Percentiles rank a stretch among this genome's conserved stretches.
Conservation (phyloP, 2,113 vertebrate species). For the Lampris megalopsis region DNA sequence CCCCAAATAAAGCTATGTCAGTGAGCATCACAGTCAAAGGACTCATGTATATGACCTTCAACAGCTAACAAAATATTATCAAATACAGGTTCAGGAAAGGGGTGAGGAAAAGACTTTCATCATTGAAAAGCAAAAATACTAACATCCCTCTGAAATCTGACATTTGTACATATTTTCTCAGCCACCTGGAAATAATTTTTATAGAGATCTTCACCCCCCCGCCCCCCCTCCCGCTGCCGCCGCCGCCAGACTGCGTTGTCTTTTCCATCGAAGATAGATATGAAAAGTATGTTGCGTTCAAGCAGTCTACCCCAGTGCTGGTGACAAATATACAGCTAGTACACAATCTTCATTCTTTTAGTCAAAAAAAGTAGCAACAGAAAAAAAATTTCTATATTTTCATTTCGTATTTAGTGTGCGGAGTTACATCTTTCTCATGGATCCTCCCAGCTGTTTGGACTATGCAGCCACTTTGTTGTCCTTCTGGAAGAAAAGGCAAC, state of each 20-base stretch:
- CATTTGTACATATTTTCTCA: slow-evolving; percentile 83
- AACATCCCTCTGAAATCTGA: slow-evolving; percentile 83
- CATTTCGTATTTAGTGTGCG: slow-evolving; percentile 70
- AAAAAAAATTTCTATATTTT: slow-evolving; percentile 51
- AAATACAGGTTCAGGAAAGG: slow-evolving; percentile 86
- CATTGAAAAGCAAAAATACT: slow-evolving; percentile 80
- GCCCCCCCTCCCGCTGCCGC: too few relatives aligned
- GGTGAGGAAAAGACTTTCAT: slow-evolving; percentile 78
- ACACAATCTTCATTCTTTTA: slow-evolving; percentile 86
- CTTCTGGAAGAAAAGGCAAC: slow-evolving; percentile 81
- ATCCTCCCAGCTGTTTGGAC: slow-evolving; percentile 72
- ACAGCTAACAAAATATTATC: slow-evolving; percentile 84
- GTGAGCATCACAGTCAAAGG: slow-evolving; percentile 85
- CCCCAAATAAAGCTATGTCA: slow-evolving; percentile 81
- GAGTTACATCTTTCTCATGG: slow-evolving; percentile 77
- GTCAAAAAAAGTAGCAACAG: slow-evolving; percentile 82
- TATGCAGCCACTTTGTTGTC: slow-evolving; percentile 95
- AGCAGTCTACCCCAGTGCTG: slow-evolving; percentile 93
- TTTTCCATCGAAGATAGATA: slow-evolving; percentile 43
- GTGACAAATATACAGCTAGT: slow-evolving; percentile 93
- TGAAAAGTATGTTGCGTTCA: slow-evolving; percentile 82
- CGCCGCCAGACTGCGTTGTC: slow-evolving; percentile 47
- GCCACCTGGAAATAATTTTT: slow-evolving; percentile 81
- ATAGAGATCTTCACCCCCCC: slow-evolving; percentile 76
- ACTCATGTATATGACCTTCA: slow-evolving; percentile 82